Base-by-base conservation (phyloP, 53 echinoderm and acorn worm species). In the Antedon mediterranea region DNA sequence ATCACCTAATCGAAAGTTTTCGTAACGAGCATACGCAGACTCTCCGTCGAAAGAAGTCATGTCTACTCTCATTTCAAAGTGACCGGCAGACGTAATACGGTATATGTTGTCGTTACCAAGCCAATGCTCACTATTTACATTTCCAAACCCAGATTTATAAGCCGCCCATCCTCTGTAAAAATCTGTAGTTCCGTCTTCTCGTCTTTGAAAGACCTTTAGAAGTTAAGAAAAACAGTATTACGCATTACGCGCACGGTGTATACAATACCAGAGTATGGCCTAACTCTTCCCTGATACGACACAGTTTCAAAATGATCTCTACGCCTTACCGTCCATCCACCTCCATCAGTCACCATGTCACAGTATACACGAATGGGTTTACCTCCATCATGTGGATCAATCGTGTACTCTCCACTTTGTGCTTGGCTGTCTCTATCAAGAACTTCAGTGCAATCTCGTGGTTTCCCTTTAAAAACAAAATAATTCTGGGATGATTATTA, bases 61-160 rank as follows among this genome's bases (percentile, higher is more conserved):
- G 23, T 90, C 90, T 14, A 90, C 75, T 11, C 85, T 44, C 8
- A 90, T 43, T 30, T 85, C 32, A 81, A 87, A 90, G 33, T 72
- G 43, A n/a, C 80, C 79, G 74, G 87, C 82, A 0, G 80, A 80
- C 4, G 90, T 82, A 29, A 90, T n/a, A 33, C 77, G 77, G 71
- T 87, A 81, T 9, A 90, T 75, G 33, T 85, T 90, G 2, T 90
- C 90, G 71, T 87, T 87, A 30, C 90, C 90, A 7, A 90, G 71
- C 90, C 90, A 90, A 80, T 79, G 84, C 33, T 90, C 90, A 0
- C 79, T 77, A 81, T 87, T 87, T 72, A 83, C 74, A 71, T 85
- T 80, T 6, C 90, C 90, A 76, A 90, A 90, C 6, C 90, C 90
- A n/a, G 73, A 30, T 72, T 73, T 84, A 75, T 90, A 90, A 27